These are phyloP conservation scores for Microchirus variegatus DNA, from an alignment of 2,797 vertebrate species.

Conservation along the genomic window DNA sequence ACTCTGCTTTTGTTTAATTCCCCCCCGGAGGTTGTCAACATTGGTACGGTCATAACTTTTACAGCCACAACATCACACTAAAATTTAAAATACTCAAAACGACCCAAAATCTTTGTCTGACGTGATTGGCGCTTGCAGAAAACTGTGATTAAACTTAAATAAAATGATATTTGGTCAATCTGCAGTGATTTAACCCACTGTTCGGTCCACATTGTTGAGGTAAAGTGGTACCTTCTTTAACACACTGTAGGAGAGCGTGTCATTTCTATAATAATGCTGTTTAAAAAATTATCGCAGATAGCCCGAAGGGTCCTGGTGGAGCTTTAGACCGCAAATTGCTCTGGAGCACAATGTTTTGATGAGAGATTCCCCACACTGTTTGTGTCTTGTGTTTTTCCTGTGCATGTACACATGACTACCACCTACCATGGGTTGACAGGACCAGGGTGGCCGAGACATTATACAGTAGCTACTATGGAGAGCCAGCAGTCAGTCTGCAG, in stretches of 20 bases:
- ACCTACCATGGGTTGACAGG: constrained; percentile 35
- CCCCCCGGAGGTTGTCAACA: background rate
- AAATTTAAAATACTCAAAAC: background rate
- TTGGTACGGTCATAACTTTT: background rate
- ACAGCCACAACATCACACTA: background rate
- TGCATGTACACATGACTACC: constrained; percentile 31
- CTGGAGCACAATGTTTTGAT: constrained; percentile 27
- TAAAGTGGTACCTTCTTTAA: constrained; percentile 33
- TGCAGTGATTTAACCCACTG: constrained; percentile 12
- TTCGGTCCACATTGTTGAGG: constrained; percentile 28
- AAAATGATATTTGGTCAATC: background rate
- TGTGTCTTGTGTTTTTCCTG: constrained; percentile 34
- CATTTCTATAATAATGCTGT: constrained; percentile 33
- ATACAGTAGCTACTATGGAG: background rate
- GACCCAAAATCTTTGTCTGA: background rate
- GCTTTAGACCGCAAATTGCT: constrained; percentile 50
- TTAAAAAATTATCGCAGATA: constrained; percentile 39
- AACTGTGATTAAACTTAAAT: background rate
- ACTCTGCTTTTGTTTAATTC: background rate
- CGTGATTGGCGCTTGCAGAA: background rate
- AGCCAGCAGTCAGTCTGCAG: background rate
- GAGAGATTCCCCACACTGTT: constrained; percentile 28
- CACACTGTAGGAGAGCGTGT: constrained; percentile 19
- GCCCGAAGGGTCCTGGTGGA: constrained; percentile 23
- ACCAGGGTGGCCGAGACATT: constrained; percentile 1